Percentiles rank a stretch among this genome's conserved stretches.
phyloP scores from a whole-genome alignment of 2,888 invertebrate species.

The Belgica antarctica region DNA sequence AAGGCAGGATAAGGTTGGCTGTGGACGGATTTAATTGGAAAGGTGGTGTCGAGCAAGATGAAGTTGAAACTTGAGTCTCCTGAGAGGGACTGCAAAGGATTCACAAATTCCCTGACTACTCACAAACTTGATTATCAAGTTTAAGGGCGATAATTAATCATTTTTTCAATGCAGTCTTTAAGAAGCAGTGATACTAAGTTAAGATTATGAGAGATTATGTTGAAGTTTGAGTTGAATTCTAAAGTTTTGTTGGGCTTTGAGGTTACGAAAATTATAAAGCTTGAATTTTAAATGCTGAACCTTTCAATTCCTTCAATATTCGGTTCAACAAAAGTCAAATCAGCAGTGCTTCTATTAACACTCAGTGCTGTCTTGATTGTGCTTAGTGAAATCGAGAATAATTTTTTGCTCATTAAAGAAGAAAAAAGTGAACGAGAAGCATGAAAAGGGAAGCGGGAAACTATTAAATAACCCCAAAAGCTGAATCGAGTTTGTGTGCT shows the following conservation, averaged over 20 bases:
- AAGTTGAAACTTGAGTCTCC: neutral
- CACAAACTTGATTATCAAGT: neutral
- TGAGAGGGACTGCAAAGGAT: neutral
- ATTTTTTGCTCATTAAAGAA: constrained; percentile 42
- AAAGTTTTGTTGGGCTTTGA: no score
- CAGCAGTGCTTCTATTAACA: no score
- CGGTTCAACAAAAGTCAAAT: no score
- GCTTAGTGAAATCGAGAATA: neutral
- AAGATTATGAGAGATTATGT: no score
- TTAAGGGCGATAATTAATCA: constrained; percentile 28
- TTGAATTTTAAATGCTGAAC: no score
- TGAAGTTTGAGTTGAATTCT: no score
- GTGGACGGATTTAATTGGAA: constrained; percentile 1
- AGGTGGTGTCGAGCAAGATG: neutral
- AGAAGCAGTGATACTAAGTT: no score
- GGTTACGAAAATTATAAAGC: no score
- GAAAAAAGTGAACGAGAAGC: no score
- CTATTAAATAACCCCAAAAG: constrained; percentile 1
- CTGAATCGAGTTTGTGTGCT: neutral
- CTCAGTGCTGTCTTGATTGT: neutral
- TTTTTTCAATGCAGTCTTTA: no score
- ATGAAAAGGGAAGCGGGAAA: no score
- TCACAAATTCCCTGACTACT: constrained; percentile 4
- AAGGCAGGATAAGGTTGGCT: neutral
- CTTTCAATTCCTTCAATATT: neutral